Conservation (phyloP, 2,888 invertebrate genomes). For the Nysson spinosus region DNA sequence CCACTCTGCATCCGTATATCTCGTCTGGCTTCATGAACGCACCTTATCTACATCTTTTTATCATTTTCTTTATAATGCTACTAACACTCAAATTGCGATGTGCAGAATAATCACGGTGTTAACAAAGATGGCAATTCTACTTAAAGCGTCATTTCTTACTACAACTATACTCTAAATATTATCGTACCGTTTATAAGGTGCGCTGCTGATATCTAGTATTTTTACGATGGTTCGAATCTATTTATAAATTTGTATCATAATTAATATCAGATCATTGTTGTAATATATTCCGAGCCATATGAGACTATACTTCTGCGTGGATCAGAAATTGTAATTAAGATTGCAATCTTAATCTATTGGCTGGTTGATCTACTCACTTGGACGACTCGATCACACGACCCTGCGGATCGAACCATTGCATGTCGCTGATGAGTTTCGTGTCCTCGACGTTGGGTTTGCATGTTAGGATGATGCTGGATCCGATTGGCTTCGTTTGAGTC, state of each 20-base stretch:
- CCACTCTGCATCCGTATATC: conserved; percentile 38
- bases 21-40: conserved; percentile 23
- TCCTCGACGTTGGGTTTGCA: conserved; percentile 87
- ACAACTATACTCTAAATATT: no score
- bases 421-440: conserved; percentile 83
- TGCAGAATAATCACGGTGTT: no score
- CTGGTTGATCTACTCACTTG: conserved; percentile 79
- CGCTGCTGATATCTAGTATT: no score
- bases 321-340: not conserved
- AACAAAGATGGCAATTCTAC: no score
- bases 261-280: no score
- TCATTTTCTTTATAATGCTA: not conserved
- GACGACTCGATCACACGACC: conserved; percentile 84
- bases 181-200: no score
- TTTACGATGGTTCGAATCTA: no score
- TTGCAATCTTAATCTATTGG: no score
- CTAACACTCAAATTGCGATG: not conserved
- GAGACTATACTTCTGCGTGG: conserved; percentile 7
- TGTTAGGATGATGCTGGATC: conserved; percentile 86
- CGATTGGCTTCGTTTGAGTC: conserved; percentile 85
- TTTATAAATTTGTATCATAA: no score
- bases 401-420: conserved; percentile 89
- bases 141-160: no score
- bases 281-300: not conserved
- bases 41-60: conserved; percentile 12